A percentile compares a stretch with the other conserved stretches of the same genome.
phyloP scores from a whole-genome alignment of 2,888 invertebrate species.

The Lasioglossum villosulum region DNA sequence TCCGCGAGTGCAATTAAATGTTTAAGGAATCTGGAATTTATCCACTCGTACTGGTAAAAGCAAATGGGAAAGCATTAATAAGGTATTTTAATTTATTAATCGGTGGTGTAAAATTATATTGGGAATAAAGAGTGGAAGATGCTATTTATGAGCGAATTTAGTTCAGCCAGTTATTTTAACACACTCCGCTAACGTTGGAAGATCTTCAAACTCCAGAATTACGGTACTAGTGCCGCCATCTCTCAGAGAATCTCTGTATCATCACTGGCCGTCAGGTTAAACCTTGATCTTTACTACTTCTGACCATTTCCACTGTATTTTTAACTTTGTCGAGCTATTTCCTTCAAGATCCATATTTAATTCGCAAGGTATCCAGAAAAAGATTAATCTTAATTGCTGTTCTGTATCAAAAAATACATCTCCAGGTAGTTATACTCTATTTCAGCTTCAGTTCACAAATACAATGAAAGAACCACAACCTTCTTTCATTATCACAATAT shows the following conservation, averaged over 20 bases:
- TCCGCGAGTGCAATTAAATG: background rate
- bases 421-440: background rate
- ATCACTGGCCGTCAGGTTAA: conserved; percentile 13
- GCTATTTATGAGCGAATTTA: background rate
- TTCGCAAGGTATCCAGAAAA: background rate
- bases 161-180: background rate
- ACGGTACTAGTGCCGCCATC: conserved; percentile 69
- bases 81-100: background rate
- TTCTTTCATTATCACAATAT: background rate
- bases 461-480: background rate
- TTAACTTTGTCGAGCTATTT: background rate
- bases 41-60: background rate
- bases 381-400: background rate
- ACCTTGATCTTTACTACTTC: conserved; percentile 33
- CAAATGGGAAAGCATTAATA: background rate
- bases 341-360: background rate
- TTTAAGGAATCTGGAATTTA: background rate
- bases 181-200: background rate
- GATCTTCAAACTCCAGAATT: conserved; percentile 20
- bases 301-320: background rate
- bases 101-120: background rate
- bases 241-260: conserved; percentile 59
- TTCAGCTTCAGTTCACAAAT: background rate
- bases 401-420: background rate
- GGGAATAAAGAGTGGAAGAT: background rate